Evolutionary conservation across 2,113 vertebrate genomes (phyloP).

Genomic region (Sterna hirundo): DNA sequence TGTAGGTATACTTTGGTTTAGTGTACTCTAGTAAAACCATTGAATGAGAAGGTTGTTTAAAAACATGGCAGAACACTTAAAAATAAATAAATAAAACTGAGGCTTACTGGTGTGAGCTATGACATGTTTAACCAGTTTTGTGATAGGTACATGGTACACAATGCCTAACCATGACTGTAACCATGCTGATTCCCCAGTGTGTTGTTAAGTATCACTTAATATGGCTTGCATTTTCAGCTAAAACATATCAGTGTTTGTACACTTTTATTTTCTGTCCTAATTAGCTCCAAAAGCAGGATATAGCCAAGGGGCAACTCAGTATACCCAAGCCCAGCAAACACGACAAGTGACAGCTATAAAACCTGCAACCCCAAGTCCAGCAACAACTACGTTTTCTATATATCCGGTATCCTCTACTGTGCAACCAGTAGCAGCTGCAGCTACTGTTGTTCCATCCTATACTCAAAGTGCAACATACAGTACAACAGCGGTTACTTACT

Average conservation of each 20-base stretch:
- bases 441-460: constrained; percentile 94
- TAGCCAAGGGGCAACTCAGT: constrained; percentile 92
- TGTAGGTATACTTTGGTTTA: background rate
- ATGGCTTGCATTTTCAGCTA: background rate
- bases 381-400: constrained; percentile 95
- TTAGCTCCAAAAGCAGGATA: constrained; percentile 93
- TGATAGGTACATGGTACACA: background rate
- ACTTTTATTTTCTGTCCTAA: constrained; percentile 15
- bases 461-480: constrained; percentile 97
- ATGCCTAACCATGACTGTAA: background rate
- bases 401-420: constrained; percentile 96
- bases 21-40: background rate
- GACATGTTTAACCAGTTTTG: background rate
- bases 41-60: background rate
- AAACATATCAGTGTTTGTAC: background rate
- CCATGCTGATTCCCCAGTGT: background rate
- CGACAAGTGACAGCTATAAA: constrained; percentile 98
- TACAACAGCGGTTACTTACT: constrained; percentile 96
- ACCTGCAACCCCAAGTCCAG: constrained; percentile 92
- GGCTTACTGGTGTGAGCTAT: background rate
- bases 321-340: constrained; percentile 94
- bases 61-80: background rate
- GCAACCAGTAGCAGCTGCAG: constrained; percentile 90
- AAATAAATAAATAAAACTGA: background rate
- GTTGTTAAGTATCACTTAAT: background rate